A percentile compares a stretch with the other conserved stretches of the same genome.
These are phyloP conservation scores for Astreopora myriophthalma DNA, from an alignment of 64 coral and sea anemone species.

Conservation along the genomic window DNA sequence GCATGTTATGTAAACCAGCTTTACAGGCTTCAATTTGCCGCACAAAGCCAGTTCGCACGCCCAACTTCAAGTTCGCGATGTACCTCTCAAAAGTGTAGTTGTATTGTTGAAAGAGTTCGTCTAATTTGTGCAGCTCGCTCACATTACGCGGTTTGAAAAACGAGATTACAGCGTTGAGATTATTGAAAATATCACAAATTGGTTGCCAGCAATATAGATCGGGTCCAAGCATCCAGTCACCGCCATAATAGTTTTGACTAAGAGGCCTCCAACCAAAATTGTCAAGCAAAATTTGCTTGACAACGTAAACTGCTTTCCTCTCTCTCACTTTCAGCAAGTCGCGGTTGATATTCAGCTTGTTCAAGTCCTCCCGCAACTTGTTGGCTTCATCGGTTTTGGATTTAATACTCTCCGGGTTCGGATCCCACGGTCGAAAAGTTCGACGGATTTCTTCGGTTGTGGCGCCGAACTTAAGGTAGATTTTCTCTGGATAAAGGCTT, in stretches of 20 bases:
- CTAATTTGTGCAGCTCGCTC: conserved; percentile 23
- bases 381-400: conserved; percentile 19
- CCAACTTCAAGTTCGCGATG: conserved; percentile 44
- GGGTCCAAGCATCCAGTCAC: conserved; percentile 59
- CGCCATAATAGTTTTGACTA: conserved; percentile 34
- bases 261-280: conserved; percentile 30
- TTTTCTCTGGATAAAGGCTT: background rate
- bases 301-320: conserved; percentile 50
- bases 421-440: conserved; percentile 39
- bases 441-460: conserved; percentile 33
- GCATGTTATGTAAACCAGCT: conserved; percentile 15
- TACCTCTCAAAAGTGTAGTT: conserved; percentile 37
- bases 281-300: conserved; percentile 31
- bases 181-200: background rate
- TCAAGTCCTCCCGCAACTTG: conserved; percentile 20
- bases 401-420: conserved; percentile 17
- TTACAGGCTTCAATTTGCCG: conserved; percentile 40
- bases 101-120: conserved; percentile 2
- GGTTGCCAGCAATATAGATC: conserved; percentile 50
- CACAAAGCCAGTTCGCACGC: conserved; percentile 40
- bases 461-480: conserved; percentile 21
- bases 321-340: conserved; percentile 37
- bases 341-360: conserved; percentile 19
- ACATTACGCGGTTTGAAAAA: conserved; percentile 32
- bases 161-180: background rate